Base-by-base conservation (phyloP, 2,888 invertebrate genomes). In the Eledona agricola region DNA sequence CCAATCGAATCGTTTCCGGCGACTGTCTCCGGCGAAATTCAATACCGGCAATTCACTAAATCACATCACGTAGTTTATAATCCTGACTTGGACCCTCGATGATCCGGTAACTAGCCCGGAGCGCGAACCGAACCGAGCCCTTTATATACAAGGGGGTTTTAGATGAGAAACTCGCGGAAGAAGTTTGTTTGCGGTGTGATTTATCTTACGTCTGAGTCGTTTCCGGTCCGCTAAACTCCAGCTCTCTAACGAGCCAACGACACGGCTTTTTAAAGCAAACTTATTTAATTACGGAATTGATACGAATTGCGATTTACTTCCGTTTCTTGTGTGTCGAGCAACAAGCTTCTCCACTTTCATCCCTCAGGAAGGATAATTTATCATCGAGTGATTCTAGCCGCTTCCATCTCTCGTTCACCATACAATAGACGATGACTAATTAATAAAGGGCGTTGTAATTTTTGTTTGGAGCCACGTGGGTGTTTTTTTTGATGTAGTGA, bases 111-210 rank as follows among this genome's bases (percentile, higher is more conserved):
- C 54, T 50, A 37, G 54, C 54, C 54, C 25, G 26, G 25, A 50
- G 54, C 46, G 31, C 35, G 35, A 47, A 23, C 12, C 16, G 17
- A 32, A 26, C 12, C 13, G 22, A 26, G 35, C 26, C 28, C 28
- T 22, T 29, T 32, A 12, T 32, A 34, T 13, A 32, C 25, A 28
- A 32, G 28, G n/a, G 15, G 26, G 34, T 26, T 46, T 22, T 16
- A 26, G 23, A 26, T 25, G 43, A 22, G 28, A 28, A 49, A 46
- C 51, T 51, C 45, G 47, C 38, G 47, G 53, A 53, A 47, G 53
- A 47, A 52, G 46, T 47, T 53, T 53, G 53, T 53, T 47, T 53
- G 51, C 51, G 51, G 51, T 53, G 47, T 49, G 51, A 51, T 47
- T 47, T 54, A 54, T 49, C 53, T 49, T 49, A 34, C 34, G 50